phyloP scores from a whole-genome alignment of 2,113 vertebrate genomes.

The Centropristis striata region DNA sequence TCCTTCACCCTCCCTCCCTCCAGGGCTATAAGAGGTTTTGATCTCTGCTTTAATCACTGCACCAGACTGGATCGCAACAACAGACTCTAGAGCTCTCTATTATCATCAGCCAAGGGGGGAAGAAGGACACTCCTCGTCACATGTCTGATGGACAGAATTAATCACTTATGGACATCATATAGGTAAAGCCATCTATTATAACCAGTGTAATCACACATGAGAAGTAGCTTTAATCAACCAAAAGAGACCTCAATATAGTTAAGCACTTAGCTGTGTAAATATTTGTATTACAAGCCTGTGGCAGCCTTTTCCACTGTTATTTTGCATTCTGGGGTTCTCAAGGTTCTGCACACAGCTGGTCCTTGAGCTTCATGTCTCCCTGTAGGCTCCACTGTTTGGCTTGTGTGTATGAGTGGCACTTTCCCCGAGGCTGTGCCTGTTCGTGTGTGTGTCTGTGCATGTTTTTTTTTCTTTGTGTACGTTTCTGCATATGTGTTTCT shows the following conservation, averaged over 20 bases:
- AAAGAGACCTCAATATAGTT: conserved; percentile 65
- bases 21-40: conserved; percentile 58
- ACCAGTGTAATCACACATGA: conserved; percentile 66
- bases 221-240: conserved; percentile 64
- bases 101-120: conserved; percentile 72
- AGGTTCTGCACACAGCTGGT: conserved; percentile 79
- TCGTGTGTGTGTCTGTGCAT: conserved; percentile 42
- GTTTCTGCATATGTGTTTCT: conserved; percentile 49
- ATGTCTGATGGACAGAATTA: conserved; percentile 74
- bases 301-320: conserved; percentile 62
- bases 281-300: conserved; percentile 78
- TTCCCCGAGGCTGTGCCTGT: conserved; percentile 80
- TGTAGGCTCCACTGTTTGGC: conserved; percentile 76
- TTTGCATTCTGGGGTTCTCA: conserved; percentile 69
- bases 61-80: conserved; percentile 65
- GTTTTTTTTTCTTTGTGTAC: conserved; percentile 24
- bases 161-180: conserved; percentile 74
- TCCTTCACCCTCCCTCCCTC: conserved; percentile 22
- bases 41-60: conserved; percentile 77
- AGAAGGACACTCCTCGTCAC: conserved; percentile 66
- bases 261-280: conserved; percentile 71
- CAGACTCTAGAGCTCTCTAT: conserved; percentile 74
- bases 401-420: conserved; percentile 76
- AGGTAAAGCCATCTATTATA: conserved; percentile 65
- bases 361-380: conserved; percentile 79